These are phyloP conservation scores for Mamestra brassicae DNA, from an alignment of 2,888 invertebrate species.

Conservation along the genomic window DNA sequence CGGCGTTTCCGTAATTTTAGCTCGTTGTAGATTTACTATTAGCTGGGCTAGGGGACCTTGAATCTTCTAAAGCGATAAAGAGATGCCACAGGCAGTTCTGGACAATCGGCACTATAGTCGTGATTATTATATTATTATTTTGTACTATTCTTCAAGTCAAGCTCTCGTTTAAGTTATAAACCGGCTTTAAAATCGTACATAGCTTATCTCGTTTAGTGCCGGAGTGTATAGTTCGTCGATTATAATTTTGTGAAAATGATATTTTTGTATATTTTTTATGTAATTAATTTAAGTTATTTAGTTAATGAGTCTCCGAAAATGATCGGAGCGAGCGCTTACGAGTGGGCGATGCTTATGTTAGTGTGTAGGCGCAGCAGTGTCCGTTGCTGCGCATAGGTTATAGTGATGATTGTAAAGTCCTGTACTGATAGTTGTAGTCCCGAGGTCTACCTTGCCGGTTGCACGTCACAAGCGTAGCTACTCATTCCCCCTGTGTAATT, in stretches of 20 bases:
- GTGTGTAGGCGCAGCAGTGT: conserved; percentile 71
- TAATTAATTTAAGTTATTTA: conserved; percentile 89
- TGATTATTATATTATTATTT: conserved; percentile 87
- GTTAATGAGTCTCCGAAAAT: conserved; percentile 79
- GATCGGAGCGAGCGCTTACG: conserved; percentile 79
- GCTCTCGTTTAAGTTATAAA: conserved; percentile 90
- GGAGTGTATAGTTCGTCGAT: conserved; percentile 89
- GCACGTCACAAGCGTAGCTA: conserved; percentile 89
- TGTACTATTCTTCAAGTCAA: conserved; percentile 88
- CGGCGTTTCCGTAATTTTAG: conserved; percentile 87
- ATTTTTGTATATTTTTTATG: conserved; percentile 91
- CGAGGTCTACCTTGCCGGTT: conserved; percentile 89
- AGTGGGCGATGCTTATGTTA: conserved; percentile 84
- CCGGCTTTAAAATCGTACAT: conserved; percentile 89
- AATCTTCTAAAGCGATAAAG: conserved; percentile 86
- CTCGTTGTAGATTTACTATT: conserved; percentile 90
- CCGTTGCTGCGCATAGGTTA: conserved; percentile 77
- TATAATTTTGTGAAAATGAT: conserved; percentile 91
- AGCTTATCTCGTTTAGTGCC: conserved; percentile 88
- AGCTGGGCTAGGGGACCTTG: conserved; percentile 91
- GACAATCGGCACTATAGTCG: conserved; percentile 91
- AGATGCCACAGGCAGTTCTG: conserved; percentile 89
- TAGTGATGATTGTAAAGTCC: conserved; percentile 90
- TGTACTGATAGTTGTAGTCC: conserved; percentile 89
- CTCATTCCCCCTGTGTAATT: conserved; percentile 90